A percentile compares a stretch with the other conserved stretches of the same genome.
These are phyloP conservation scores for Alcedo quadribrachys DNA, from an alignment of 2,797 vertebrate species.

Conservation along the genomic window DNA sequence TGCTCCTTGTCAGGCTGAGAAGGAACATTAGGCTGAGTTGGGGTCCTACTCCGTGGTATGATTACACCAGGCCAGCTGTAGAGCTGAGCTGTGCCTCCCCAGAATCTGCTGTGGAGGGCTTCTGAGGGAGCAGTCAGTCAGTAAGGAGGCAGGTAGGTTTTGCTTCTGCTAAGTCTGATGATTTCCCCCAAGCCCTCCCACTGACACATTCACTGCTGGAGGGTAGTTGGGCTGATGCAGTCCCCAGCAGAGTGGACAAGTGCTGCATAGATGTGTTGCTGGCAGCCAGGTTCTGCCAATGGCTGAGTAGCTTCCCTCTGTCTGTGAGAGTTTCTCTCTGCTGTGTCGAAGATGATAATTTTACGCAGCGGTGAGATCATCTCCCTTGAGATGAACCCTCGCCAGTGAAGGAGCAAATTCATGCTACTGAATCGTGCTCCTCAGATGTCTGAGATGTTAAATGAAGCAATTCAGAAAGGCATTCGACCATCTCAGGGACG, in stretches of 20 bases:
- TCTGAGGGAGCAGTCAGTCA: rapidly evolving
- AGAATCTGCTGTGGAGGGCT: rapidly evolving
- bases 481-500: rapidly evolving
- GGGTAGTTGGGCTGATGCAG: too few relatives aligned
- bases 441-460: neutral
- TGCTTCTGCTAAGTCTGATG: neutral
- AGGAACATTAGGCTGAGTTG: rapidly evolving
- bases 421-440: rapidly evolving
- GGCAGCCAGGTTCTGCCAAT: neutral
- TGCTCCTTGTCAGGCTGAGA: neutral
- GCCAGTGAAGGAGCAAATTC: neutral
- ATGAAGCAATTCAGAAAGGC: neutral
- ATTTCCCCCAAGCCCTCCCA: neutral
- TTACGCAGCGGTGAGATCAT: neutral
- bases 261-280: rapidly evolving
- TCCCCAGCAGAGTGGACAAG: neutral
- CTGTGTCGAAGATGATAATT: neutral
- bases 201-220: too few relatives aligned
- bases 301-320: rapidly evolving
- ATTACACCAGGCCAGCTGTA: rapidly evolving
- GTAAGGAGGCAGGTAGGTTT: neutral
- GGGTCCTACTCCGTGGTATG: rapidly evolving
- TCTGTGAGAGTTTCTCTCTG: neutral
- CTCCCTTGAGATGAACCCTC: neutral
- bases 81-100: neutral